phyloP scores from a whole-genome alignment of 2,113 vertebrate species.

The Gallinago jamesoni region DNA sequence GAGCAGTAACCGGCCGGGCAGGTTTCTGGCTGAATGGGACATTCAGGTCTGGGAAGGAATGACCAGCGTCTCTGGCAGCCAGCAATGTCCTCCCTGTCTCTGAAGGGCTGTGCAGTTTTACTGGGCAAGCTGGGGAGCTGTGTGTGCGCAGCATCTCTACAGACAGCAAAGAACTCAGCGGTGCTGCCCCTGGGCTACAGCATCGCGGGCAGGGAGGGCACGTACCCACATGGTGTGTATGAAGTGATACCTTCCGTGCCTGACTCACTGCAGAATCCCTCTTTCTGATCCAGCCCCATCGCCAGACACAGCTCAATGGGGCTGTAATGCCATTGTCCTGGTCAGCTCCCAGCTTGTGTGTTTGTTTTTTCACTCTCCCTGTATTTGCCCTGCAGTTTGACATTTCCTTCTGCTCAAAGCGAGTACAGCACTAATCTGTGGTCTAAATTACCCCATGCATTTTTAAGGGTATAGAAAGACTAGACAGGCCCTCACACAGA shows the following conservation, averaged over 20 bases:
- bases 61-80: neutral
- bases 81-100: neutral
- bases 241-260: fast-evolving
- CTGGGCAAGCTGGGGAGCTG: neutral
- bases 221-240: fast-evolving
- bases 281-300: neutral
- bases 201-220: fast-evolving
- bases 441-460: neutral
- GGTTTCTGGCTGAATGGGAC: constrained; percentile 30
- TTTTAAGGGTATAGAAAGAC: neutral
- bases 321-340: neutral
- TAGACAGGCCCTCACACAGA: neutral
- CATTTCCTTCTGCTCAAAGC: neutral
- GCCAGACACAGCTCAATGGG: neutral
- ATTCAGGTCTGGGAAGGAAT: neutral
- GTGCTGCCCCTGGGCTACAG: neutral
- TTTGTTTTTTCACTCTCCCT: constrained; percentile 22
- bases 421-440: neutral
- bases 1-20: constrained; percentile 22
- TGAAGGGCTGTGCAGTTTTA: neutral
- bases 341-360: neutral
- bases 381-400: neutral
- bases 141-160: neutral
- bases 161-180: neutral
- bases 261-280: neutral